Base-by-base conservation (phyloP, 2,888 invertebrate genomes). In the Drosophila recens region DNA sequence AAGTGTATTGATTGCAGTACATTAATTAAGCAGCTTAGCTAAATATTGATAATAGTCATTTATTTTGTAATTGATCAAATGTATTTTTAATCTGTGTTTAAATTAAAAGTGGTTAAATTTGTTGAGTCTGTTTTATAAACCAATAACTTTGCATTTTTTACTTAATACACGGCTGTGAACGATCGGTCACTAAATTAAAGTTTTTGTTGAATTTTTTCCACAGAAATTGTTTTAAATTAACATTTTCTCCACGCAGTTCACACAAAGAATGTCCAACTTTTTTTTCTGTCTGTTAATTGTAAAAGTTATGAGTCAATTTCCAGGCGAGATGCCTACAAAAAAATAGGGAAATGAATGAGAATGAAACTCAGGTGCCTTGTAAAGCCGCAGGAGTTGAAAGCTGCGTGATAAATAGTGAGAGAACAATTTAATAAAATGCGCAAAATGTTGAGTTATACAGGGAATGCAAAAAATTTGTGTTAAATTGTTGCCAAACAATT, bases 201-300 rank as follows among this genome's bases (percentile, higher is more conserved):
- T 10, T 11, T 45, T 17, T 45, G 20, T 30, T 11, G 13, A 70
- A 63, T 63, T 43, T 73, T 73, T 65, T 58, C 40, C 63, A 15
- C 17, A 30, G 20, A 56, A 67, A 68, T 65, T 58, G 59, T 34
- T 33, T 58, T 17, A 78, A 71, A 71, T 73, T 63, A 67, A 40
- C 38, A 67, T 62, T 65, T 59, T 27, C 42, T 13, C 23, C 17
- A 49, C 52, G 42, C 45, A 40, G 43, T 34, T 56, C 27, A 43
- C 40, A 38, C 52, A 67, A 61, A 72, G 70, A 67, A 65, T 75
- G 62, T 52, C 38, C 38, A 43, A 30, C 49, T 67, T 63, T 67
- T 63, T 67, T 67, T 75, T 75, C 45, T 30, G 23, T 54, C 57
- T 48, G 69, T 69, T 84, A 82, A 82, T 82, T 82, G 82, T 73